Evolutionary conservation across 2,797 vertebrate species (phyloP).

Genomic region (Calcarius lapponicus): DNA sequence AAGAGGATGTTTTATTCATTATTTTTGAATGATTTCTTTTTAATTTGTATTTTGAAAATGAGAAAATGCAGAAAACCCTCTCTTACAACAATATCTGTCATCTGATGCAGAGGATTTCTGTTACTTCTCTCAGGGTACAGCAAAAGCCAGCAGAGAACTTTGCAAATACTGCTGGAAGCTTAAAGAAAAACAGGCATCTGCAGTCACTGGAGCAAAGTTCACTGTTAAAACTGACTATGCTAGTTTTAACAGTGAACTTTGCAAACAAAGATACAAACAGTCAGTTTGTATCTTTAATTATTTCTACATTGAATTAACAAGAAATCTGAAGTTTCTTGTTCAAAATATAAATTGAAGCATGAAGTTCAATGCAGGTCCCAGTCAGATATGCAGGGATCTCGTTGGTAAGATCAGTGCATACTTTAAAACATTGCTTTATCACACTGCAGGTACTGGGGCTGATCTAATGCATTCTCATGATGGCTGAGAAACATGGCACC

Average conservation of each 20-base stretch:
- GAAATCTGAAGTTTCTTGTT: neutral
- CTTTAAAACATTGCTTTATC: neutral
- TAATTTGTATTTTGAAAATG: neutral
- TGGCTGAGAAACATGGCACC: neutral
- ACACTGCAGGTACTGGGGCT: neutral
- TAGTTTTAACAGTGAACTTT: too few relatives aligned
- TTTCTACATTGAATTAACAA: neutral
- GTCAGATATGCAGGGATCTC: neutral
- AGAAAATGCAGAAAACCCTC: neutral
- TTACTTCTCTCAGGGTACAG: neutral
- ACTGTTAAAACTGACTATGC: neutral
- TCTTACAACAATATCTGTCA: neutral
- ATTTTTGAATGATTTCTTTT: neutral
- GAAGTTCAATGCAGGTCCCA: neutral
- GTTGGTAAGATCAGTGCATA: neutral
- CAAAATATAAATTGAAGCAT: neutral
- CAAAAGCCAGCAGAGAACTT: neutral
- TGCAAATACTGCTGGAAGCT: neutral
- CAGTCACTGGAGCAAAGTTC: neutral
- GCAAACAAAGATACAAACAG: too few relatives aligned
- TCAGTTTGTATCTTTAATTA: neutral
- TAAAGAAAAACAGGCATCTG: neutral
- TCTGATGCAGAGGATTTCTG: neutral
- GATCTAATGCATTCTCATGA: neutral
- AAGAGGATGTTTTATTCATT: neutral